Base-by-base conservation (phyloP, 2,113 vertebrate species). In the Entosphenus tridentatus region DNA sequence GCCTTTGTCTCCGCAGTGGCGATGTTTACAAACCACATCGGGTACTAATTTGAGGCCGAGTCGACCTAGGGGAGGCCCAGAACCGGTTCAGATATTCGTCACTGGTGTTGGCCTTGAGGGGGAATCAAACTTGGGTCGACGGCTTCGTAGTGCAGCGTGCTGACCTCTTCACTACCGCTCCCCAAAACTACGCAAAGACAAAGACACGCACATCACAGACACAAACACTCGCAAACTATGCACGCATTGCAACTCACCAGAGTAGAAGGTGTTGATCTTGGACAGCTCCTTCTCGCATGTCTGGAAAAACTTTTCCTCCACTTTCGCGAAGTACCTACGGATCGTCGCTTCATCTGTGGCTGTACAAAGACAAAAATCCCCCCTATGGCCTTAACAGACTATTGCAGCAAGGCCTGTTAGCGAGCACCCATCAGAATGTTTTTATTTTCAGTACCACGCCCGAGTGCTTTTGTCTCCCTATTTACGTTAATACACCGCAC, bases 211-310 rank as follows among this genome's bases (percentile, higher is more conserved):
- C 14, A 14, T 57, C 56, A 70, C 13, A 10, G 2, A 7, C n/a
- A 4, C 55, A n/a, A 16, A 56, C 3, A 69, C 18, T n/a, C 11
- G 16, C 8, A 56, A 56, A 17, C 54, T 14, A 11, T 72, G 8
- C 8, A 75, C 1, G 72, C 67, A 71, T 17, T 59, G 76, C 16
- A 67, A 73, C 72, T 84, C 81, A 98, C 93, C 93, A 80, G 93
- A 98, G 81, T 98, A 98, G 83, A 97, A 98, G 56, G 92, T 98
- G 81, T 98, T 98, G 81, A 98, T 98, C 84, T 98, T 98, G 81
- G 92, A 86, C 79, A 98, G 85, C 77, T 98, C 93, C 71, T 98
- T 98, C 78, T 98, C 93, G 77, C 92, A 97, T 8, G 85, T 86
- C 80, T 98, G 93, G 80, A 97, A 97, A 82, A 98, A 97, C 77